phyloP scores from a whole-genome alignment of 2,888 invertebrate species.

The Mesorhabditis spiculigera region DNA sequence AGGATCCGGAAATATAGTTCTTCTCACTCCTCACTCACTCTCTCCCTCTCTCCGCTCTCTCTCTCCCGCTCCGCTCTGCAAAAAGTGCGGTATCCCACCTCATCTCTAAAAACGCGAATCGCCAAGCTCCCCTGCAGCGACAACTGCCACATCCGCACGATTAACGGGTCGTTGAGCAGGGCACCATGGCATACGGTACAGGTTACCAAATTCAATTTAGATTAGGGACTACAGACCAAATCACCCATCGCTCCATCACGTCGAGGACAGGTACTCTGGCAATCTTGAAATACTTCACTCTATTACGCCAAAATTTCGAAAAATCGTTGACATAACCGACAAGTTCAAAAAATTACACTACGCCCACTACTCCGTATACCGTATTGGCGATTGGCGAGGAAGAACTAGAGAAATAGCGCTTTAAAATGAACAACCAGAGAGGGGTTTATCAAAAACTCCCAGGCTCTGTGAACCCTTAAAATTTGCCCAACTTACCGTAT shows the following conservation, averaged over 20 bases:
- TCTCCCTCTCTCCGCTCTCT: too few relatives aligned
- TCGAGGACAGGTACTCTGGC: slow-evolving; percentile 97
- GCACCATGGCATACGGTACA: slow-evolving; percentile 84
- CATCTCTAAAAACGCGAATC: slow-evolving; percentile 86
- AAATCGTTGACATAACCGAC: too few relatives aligned
- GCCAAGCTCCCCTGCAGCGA: slow-evolving; percentile 92
- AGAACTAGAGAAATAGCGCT: too few relatives aligned
- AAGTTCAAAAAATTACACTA: too few relatives aligned
- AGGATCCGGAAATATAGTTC: slow-evolving; percentile 59
- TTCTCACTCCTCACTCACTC: background rate
- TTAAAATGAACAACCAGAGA: slow-evolving; percentile 8
- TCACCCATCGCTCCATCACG: slow-evolving; percentile 91
- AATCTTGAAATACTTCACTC: too few relatives aligned
- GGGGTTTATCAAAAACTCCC: background rate
- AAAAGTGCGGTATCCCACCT: slow-evolving; percentile 66
- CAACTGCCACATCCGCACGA: slow-evolving; percentile 77
- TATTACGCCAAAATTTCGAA: too few relatives aligned
- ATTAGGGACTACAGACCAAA: too few relatives aligned
- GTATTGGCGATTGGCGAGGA: too few relatives aligned
- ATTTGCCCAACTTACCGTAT: slow-evolving; percentile 65
- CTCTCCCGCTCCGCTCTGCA: too few relatives aligned
- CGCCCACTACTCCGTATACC: too few relatives aligned
- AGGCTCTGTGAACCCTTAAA: background rate
- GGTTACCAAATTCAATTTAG: slow-evolving; percentile 68
- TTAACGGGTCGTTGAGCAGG: slow-evolving; percentile 75